phyloP scores from a whole-genome alignment of 1,140 invertebrate genomes.

The Carposina sasakii region DNA sequence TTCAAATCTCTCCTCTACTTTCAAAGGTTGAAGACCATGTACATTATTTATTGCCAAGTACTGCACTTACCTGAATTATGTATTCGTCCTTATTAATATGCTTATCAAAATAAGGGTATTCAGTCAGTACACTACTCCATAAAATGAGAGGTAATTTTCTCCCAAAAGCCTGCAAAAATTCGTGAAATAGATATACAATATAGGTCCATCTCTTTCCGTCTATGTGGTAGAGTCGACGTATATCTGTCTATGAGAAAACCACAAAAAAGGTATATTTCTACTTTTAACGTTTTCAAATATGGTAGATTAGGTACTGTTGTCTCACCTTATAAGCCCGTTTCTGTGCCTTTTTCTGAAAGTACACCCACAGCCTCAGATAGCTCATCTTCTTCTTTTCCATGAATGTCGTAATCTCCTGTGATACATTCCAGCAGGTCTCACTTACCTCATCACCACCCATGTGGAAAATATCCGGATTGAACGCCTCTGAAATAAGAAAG shows the following conservation, averaged over 20 bases:
- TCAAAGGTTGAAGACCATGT: no score
- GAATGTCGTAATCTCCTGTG: not conserved
- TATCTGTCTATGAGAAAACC: no score
- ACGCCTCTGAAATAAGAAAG: not conserved
- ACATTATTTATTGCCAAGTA: not conserved
- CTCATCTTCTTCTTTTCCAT: not conserved
- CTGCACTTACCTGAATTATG: conserved; percentile 80
- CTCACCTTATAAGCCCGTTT: not conserved
- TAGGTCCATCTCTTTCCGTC: no score
- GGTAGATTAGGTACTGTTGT: no score
- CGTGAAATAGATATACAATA: not conserved
- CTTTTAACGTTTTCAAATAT: no score
- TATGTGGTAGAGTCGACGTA: no score
- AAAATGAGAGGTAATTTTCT: conserved; percentile 78
- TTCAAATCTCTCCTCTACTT: no score
- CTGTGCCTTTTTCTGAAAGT: not conserved
- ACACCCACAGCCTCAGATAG: not conserved
- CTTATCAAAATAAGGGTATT: conserved; percentile 76
- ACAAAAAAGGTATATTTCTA: no score
- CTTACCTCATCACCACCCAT: not conserved
- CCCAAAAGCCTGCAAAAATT: conserved; percentile 61
- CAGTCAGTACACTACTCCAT: conserved; percentile 89
- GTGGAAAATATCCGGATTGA: not conserved
- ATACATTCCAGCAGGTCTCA: not conserved
- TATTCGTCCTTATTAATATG: conserved; percentile 82